Conservation (phyloP, 1,140 invertebrate species). For the Drosophila prosaltans region DNA sequence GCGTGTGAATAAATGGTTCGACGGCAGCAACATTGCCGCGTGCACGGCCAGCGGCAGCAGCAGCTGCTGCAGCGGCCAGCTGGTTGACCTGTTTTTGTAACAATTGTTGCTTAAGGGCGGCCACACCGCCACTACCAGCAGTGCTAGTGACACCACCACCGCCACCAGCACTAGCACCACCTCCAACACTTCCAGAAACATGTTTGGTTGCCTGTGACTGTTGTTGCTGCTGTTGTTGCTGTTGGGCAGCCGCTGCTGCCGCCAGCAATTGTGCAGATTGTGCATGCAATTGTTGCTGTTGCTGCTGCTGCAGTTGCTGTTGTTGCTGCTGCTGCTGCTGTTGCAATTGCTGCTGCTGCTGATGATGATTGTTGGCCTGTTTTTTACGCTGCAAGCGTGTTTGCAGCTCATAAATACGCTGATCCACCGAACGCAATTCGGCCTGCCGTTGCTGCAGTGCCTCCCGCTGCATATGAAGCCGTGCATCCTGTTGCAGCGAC, state of each 20-base stretch:
- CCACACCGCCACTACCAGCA: conserved; percentile 63
- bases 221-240: conserved; percentile 41
- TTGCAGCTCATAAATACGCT: conserved; percentile 95
- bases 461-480: conserved; percentile 93
- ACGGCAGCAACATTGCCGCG: conserved; percentile 91
- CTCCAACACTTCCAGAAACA: neutral
- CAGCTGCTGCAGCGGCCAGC: conserved; percentile 63
- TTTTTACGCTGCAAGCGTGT: conserved; percentile 94
- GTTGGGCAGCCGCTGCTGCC: conserved; percentile 44
- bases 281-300: conserved; percentile 42
- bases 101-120: conserved; percentile 74
- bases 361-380: conserved; percentile 85
- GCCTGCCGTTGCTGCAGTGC: conserved; percentile 93
- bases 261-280: conserved; percentile 42
- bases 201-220: conserved; percentile 39
- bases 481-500: conserved; percentile 96
- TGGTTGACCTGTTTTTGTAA: conserved; percentile 77
- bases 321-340: conserved; percentile 56
- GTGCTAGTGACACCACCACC: neutral
- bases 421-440: conserved; percentile 95
- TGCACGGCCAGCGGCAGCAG: conserved; percentile 65
- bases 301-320: conserved; percentile 51
- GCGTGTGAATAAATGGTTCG: conserved; percentile 94
- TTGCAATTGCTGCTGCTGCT: conserved; percentile 66
- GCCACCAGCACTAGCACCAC: neutral